Evolutionary conservation across 2,113 vertebrate genomes (phyloP), one percentile per base, ranked within the genome.

Genomic region (Leucoraja erinaceus): DNA sequence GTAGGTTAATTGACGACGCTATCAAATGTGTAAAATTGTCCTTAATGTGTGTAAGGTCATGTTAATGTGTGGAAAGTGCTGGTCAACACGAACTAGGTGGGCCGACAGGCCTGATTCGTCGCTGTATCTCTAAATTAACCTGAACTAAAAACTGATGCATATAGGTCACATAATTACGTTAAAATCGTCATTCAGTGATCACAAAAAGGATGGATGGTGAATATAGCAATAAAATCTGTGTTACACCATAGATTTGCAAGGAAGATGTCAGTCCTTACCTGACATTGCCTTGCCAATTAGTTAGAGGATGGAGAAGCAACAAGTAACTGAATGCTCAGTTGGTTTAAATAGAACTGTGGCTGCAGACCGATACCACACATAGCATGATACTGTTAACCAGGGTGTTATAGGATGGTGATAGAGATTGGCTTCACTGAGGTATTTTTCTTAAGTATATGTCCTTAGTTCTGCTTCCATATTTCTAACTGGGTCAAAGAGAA

Each of bases 251-350:
- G 38, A 11, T 25, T 11, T 6, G n/a, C 20, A 68, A 68, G 63
- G 88, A 68, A 90, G 88, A 61, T 68, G 88, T 70, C 88, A 70
- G 88, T 38, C 31, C 88, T n/a, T 20, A 90, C 59, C 66, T 90
- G n/a, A 38, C 63, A 90, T 70, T 70, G 10, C 59, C 20, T 31
- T 70, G 70, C 63, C 18, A 9, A 90, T 90, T 68, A 31, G 38
- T 90, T 12, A 70, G 18, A 14, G 70, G 61, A 70, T 70, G 33
- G 33, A 68, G 61, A 16, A 70, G 59, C 31, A 10, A 20, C 16
- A 20, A 90, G 47, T 90, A 68, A 33, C 66, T 90, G n/a, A n/a
- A n/a, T n/a, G n/a, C n/a, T n/a, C n/a, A n/a, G 16, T 4, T 4
- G 63, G 63, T 70, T 90, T 84, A 61, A 90, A 68, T 70, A 20